phyloP scores from a whole-genome alignment of 2,888 invertebrate species.

The Drosophila borborema region DNA sequence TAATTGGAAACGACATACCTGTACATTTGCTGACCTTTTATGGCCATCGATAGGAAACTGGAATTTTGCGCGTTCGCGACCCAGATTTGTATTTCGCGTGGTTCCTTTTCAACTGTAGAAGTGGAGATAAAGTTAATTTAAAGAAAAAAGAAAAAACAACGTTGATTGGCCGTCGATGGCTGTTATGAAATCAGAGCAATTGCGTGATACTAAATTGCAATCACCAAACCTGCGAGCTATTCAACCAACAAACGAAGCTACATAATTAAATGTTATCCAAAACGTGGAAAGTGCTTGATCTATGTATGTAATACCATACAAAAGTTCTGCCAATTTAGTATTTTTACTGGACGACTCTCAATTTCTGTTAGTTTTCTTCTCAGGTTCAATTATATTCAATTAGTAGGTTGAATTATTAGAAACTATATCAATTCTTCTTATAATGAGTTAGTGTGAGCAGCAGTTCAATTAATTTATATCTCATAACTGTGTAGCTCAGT shows the following conservation, averaged over 20 bases:
- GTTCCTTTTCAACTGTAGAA: conserved; percentile 89
- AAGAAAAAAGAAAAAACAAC: conserved; percentile 15
- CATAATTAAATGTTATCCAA: neutral
- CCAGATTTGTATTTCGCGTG: conserved; percentile 91
- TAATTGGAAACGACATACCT: conserved; percentile 85
- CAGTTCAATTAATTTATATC: neutral
- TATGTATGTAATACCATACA: neutral
- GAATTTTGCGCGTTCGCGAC: conserved; percentile 92
- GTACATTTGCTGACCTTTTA: conserved; percentile 93
- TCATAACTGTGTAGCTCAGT: neutral
- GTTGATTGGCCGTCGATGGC: conserved; percentile 17
- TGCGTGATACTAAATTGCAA: conserved; percentile 39
- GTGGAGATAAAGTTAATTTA: conserved; percentile 32
- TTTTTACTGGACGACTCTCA: neutral
- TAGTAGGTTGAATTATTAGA: neutral
- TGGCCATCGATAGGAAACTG: conserved; percentile 92
- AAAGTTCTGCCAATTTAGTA: neutral
- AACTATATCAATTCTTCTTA: neutral
- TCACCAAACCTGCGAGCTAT: neutral
- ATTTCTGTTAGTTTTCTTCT: neutral
- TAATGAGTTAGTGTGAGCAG: neutral
- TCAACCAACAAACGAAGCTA: neutral
- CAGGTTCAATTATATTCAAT: too few species aligned
- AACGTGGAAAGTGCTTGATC: neutral
- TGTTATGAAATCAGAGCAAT: conserved; percentile 42